Evolutionary conservation across 2,797 vertebrate genomes (phyloP), one percentile per base, ranked within the genome.

Genomic region (Cyclopterus lumpus): DNA sequence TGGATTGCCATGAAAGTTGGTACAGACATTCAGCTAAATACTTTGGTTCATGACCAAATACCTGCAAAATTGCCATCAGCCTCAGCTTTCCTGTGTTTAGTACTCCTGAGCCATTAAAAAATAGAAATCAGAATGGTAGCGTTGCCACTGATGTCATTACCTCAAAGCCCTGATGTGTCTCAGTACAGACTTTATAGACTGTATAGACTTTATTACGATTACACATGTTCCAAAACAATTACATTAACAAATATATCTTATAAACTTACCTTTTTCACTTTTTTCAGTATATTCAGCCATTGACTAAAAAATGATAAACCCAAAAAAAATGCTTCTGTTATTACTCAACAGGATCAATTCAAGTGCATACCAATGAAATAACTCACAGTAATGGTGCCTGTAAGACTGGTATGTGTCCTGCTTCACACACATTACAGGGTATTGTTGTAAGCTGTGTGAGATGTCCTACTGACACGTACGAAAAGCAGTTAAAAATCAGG

Each of bases 211-310:
- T 36, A 10, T 34, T 18, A 51, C 5, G 10, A 42, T 7, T 20
- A 12, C 51, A 44, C 34, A 36, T 26, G 38, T 66, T 24, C 22
- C n/a, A 63, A 53, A 34, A 48, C 1, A 55, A 20, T 32, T n/a
- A 77, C 38, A 8, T 42, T 1, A 42, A 30, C 15, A 36, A 63
- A 68, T 20, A 12, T 40, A 32, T 14, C 9, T 49, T 16, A 54
- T 58, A 38, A n/a, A 75, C 95, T 93, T 74, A 96, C 95, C 91
- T 91, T 92, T 92, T 94, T 96, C 40, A 96, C 93, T 78, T 96
- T 96, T 71, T 91, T 94, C 80, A 96, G 89, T 64, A 94, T 38
- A 61, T 93, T 95, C 69, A 96, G 80, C 95, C 95, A 96, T 26
- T 95, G 95, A 77, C 95, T 96, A 74, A 70, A 90, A 77, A 65